Evolutionary conservation across 1,140 invertebrate species (phyloP), one percentile per base, ranked within the genome.

Genomic region (Anastatus disparis): DNA sequence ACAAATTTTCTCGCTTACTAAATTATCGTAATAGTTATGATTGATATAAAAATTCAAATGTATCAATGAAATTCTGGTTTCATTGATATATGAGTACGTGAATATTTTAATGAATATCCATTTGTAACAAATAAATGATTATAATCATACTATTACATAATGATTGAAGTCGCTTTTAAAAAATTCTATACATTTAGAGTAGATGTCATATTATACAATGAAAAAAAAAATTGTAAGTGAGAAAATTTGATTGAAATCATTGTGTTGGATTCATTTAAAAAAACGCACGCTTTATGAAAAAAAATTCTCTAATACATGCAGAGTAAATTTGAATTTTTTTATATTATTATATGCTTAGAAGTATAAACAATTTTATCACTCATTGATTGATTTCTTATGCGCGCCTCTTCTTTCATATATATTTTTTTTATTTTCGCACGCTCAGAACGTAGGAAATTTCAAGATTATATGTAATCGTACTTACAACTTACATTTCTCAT

Each of bases 81-180:
- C 46, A 61, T 61, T 27, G 58, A 46, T 9, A 44, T 27, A 40
- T 10, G 22, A 38, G 3, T 56, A 35, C 38, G 13, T 22, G 31
- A 22, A 29, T 17, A 38, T n/a, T 2, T 22, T 56, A 56, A 38
- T 29, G 31, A 35, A 22, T 56, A 38, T 17, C 22, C 15, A 59
- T 50, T 62, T 53, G 31, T 42, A 65, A n/a, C 63, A 55, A 64
- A 65, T 13, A 55, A 26, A 65, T 65, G 50, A 44, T 65, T n/a
- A 48, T n/a, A n/a, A 59, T 42, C 35, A 15, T 38, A 24, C 50
- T 52, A 52, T 52, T 40, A 29, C 61, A 40, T 64, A 31, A 50
- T 13, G 26, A 40, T 24, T 52, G 26, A 46, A n/a, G n/a, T n/a
- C n/a, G n/a, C n/a, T n/a, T n/a, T n/a, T n/a, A n/a, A n/a, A n/a